These are phyloP conservation scores for Camponotus fellah DNA, from an alignment of 2,888 invertebrate species.

Conservation along the genomic window DNA sequence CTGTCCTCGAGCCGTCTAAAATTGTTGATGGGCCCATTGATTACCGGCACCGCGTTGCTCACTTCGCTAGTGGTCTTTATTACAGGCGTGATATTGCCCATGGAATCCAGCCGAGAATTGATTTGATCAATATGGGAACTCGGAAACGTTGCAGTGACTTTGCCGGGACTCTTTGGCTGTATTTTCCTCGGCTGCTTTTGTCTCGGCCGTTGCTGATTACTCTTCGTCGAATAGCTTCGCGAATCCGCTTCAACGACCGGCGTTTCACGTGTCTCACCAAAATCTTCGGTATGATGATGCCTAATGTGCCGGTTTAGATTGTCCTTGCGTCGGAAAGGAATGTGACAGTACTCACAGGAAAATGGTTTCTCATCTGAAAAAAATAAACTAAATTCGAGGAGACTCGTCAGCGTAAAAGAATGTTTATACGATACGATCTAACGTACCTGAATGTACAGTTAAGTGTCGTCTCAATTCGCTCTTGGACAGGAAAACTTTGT, in stretches of 20 bases:
- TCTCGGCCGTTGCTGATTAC: constrained; percentile 66
- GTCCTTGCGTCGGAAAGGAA: constrained; percentile 92
- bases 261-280: constrained; percentile 52
- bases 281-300: constrained; percentile 90
- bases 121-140: constrained; percentile 78
- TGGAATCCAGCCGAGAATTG: constrained; percentile 79
- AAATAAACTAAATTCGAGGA: constrained; percentile 33
- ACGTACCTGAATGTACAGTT: constrained; percentile 84
- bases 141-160: constrained; percentile 61
- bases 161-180: constrained; percentile 66
- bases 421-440: constrained; percentile 6
- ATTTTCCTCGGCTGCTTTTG: constrained; percentile 66
- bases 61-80: constrained; percentile 81
- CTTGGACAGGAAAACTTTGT: constrained; percentile 84
- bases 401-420: background rate
- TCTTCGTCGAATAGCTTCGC: constrained; percentile 51
- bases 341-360: constrained; percentile 91
- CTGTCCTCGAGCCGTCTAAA: constrained; percentile 70
- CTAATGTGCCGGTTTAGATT: constrained; percentile 92
- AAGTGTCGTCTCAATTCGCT: constrained; percentile 85
- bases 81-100: constrained; percentile 81
- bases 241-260: constrained; percentile 5
- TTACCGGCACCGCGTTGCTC: constrained; percentile 85
- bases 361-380: constrained; percentile 90
- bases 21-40: constrained; percentile 86